Evolutionary conservation across 2,113 vertebrate species (phyloP).

Genomic region (Alectura lathami): DNA sequence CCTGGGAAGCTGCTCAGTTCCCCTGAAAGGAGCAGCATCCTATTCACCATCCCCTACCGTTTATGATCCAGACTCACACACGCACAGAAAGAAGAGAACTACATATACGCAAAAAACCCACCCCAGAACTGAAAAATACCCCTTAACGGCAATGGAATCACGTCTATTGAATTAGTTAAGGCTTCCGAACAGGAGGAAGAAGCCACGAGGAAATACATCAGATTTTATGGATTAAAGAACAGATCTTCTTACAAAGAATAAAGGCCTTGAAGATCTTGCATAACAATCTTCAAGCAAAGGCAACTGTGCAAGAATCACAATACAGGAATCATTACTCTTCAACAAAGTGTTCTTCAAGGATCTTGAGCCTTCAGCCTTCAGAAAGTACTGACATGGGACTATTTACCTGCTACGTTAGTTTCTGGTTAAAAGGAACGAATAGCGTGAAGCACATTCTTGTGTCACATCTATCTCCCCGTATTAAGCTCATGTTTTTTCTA

Average conservation of each 20-base stretch:
- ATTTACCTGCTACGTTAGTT: neutral
- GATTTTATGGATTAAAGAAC: neutral
- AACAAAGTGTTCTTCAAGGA: neutral
- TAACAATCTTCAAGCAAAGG: neutral
- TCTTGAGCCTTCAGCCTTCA: neutral
- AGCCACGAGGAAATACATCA: neutral
- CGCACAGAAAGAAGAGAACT: neutral
- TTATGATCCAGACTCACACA: neutral
- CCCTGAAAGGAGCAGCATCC: neutral
- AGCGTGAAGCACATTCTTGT: neutral
- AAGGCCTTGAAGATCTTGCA: neutral
- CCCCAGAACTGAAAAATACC: neutral
- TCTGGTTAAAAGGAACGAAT: slow-evolving; percentile 1
- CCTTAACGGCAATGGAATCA: neutral
- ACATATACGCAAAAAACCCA: neutral
- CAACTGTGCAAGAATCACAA: neutral
- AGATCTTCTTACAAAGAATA: neutral
- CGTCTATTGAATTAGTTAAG: neutral
- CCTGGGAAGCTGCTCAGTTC: neutral
- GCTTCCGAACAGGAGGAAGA: neutral
- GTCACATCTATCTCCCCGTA: neutral
- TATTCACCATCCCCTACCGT: neutral
- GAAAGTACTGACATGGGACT: neutral
- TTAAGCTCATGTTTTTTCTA: neutral
- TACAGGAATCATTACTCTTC: neutral